Evolutionary conservation across 2,888 invertebrate species (phyloP).

Genomic region (Lobophora halterata): DNA sequence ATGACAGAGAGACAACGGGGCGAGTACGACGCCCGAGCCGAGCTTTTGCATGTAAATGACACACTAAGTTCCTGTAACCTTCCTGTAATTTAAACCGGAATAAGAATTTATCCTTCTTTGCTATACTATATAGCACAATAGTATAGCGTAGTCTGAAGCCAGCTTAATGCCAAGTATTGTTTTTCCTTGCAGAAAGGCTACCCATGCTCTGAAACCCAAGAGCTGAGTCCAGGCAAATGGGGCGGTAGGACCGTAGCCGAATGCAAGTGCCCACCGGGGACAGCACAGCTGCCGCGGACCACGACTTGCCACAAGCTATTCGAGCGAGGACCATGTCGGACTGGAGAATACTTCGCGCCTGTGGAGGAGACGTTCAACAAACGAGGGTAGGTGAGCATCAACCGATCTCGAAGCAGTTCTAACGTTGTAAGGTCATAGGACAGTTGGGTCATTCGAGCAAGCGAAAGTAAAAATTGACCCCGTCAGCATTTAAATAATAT

Average conservation of each 20-base stretch:
- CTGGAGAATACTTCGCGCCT: constrained; percentile 89
- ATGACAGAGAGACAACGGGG: no score
- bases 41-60: no score
- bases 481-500: no score
- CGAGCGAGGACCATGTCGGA: constrained; percentile 86
- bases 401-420: not conserved
- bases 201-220: constrained; percentile 92
- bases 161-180: no score
- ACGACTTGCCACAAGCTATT: constrained; percentile 88
- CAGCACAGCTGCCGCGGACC: constrained; percentile 85
- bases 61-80: no score
- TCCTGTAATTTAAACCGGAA: no score
- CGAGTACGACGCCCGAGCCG: no score
- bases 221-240: constrained; percentile 84
- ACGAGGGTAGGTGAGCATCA: constrained; percentile 76
- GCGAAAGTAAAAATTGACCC: no score
- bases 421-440: constrained; percentile 1
- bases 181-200: constrained; percentile 79
- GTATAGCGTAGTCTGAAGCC: no score
- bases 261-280: constrained; percentile 91
- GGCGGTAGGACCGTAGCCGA: constrained; percentile 84
- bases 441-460: no score
- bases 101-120: no score
- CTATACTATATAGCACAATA: no score
- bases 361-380: constrained; percentile 77